Percentiles rank a stretch among this genome's conserved stretches.
Conservation (phyloP, 1,140 invertebrate genomes). For the Scaptomyza montana region DNA sequence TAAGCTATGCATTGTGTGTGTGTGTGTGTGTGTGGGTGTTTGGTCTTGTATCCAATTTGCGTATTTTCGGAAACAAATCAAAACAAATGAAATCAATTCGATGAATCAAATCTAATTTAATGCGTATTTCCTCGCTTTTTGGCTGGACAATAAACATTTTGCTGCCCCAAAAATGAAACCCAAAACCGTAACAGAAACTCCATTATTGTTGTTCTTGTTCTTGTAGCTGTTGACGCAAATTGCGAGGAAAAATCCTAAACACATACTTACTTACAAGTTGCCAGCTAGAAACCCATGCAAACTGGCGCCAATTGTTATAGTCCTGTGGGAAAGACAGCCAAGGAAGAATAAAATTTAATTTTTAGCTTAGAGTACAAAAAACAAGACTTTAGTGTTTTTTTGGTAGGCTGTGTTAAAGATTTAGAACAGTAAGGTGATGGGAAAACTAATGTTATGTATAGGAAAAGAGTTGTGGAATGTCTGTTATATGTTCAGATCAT, state of each 20-base stretch:
- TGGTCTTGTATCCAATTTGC: slow-evolving; percentile 72
- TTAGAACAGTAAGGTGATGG: neutral
- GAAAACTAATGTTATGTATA: too few species aligned
- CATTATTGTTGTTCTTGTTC: slow-evolving; percentile 57
- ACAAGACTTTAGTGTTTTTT: slow-evolving; percentile 25
- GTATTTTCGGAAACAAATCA: slow-evolving; percentile 79
- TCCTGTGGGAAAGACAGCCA: slow-evolving; percentile 38
- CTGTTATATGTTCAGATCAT: too few species aligned
- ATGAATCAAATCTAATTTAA: slow-evolving; percentile 80
- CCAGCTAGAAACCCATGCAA: slow-evolving; percentile 30
- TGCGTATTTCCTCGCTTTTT: slow-evolving; percentile 79
- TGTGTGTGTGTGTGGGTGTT: slow-evolving; percentile 20
- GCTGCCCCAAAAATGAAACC: slow-evolving; percentile 49
- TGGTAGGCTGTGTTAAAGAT: neutral
- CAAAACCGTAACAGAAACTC: slow-evolving; percentile 36
- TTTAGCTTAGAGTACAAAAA: slow-evolving; percentile 7
- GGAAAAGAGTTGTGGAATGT: too few species aligned
- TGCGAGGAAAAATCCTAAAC: slow-evolving; percentile 16
- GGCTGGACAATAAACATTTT: slow-evolving; percentile 67
- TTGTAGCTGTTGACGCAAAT: slow-evolving; percentile 36
- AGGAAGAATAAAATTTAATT: slow-evolving; percentile 30
- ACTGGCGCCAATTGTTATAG: slow-evolving; percentile 67
- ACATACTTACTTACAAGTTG: slow-evolving; percentile 51
- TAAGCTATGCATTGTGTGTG: slow-evolving; percentile 45
- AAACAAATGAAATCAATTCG: slow-evolving; percentile 80